Base-by-base conservation (phyloP, 2,888 invertebrate species). In the Blastobasis adustella region DNA sequence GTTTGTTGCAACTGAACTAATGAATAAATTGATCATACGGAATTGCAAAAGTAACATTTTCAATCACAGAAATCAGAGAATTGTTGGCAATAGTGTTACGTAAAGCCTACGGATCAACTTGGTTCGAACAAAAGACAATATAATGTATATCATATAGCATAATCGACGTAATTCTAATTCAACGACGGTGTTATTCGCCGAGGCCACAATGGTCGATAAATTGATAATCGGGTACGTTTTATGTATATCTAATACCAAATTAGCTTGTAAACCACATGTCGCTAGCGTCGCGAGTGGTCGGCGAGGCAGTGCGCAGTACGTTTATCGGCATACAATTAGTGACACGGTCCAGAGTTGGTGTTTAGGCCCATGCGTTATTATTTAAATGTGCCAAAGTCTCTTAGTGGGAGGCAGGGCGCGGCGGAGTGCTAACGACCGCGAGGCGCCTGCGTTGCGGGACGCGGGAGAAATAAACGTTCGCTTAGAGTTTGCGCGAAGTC, bases 381-480 rank as follows among this genome's bases (percentile, higher is more conserved):
- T 55, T 58, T 54, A 54, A 60, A 55, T 59, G 52, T 58, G 59
- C 56, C 66, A 63, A 67, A 69, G 58, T 65, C 59, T 69, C 72
- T 63, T 66, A 64, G 76, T 71, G 75, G 75, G 76, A 66, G 77
- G 63, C 61, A 59, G 58, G 42, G 40, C 42, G 23, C 46, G 23
- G 23, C 23, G 8, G 10, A 62, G 68, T 71, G 75, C 65, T 76
- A 76, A 78, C 67, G 75, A 76, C 75, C 78, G 73, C 65, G 59
- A 63, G 60, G 63, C 66, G 63, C 61, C 68, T 64, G 58, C 56
- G 58, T 56, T 58, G 40, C 54, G 57, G 58, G 55, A 57, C 56
- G 57, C 56, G 55, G 57, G 59, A 61, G 58, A 61, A 62, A 63
- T 61, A 66, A 62, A 65, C 58, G 60, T 36, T 49, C 6, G 49